Base-by-base conservation (phyloP, 2,113 vertebrate genomes). In the Ciconia maguari region DNA sequence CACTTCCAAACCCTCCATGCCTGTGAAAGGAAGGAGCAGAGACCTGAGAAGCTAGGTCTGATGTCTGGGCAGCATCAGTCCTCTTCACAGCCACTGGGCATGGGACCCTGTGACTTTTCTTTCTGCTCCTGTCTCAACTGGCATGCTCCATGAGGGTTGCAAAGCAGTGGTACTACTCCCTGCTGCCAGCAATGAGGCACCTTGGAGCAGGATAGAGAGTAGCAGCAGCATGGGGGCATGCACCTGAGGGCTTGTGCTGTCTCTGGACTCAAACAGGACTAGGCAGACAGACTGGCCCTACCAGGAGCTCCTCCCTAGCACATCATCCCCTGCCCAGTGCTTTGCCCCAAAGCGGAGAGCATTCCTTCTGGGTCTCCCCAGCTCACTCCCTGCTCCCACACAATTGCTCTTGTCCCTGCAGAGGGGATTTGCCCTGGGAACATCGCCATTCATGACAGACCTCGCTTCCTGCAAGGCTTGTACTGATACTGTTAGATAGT, bases 31-130 rank as follows among this genome's bases (percentile, higher is more conserved):
- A 72, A 83, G 44, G 52, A 92, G 55, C 34, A 78, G 51, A 65
- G 58, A n/a, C 6, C 29, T 16, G 30, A 66, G 38, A 32, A 36
- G 1, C 27, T 7, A 1, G 9, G 11, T 48, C 46, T 79, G 66
- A 49, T 3, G 8, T 42, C 51, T 68, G 18, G 22, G 5, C 58
- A 64, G 27, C 51, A 55, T 27, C 54, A 21, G 20, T n/a, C 4
- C 41, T 74, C 68, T 57, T 51, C 62, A 36, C 19, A 55, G 49
- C 25, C 64, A 15, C 1, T 0, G 3, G 13, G 13, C 30, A 48
- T 1, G 0, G 44, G 36, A 36, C 13, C 7, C 49, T 3, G 29
- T 48, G n/a, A 3, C 19, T 13, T 14, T 12, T 41, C 51, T 44
- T 52, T 79, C 62, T 17, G 18, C 29, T 77, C 64, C 32, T 10